Percentiles rank a stretch among this genome's conserved stretches.
Evolutionary conservation across 2,113 vertebrate genomes (phyloP).

Genomic region (Ovis canadensis): DNA sequence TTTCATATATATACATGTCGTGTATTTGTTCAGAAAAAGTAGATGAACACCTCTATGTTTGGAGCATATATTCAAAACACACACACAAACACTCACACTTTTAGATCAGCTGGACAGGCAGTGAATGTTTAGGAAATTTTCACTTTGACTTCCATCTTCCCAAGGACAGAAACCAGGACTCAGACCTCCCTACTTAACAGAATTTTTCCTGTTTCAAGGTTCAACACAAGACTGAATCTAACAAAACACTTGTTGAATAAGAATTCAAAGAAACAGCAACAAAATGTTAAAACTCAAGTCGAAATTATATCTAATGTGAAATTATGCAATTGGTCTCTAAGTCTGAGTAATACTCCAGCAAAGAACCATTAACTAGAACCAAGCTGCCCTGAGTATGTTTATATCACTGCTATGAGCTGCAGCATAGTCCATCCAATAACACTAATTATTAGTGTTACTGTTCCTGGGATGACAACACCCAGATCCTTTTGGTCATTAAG

Average conservation of each 20-base stretch:
- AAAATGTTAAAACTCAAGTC: background rate
- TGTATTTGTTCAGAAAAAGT: background rate
- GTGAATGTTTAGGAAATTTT: rapidly evolving
- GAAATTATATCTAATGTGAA: background rate
- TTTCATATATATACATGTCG: rapidly evolving
- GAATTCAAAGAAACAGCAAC: background rate
- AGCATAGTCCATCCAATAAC: rapidly evolving
- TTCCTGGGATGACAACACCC: rapidly evolving
- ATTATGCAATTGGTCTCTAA: background rate
- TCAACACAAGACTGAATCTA: background rate
- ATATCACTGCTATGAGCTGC: rapidly evolving
- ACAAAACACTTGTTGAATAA: background rate
- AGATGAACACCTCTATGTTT: background rate
- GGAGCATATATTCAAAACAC: background rate
- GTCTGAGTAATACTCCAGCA: background rate
- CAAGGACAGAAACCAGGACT: no score
- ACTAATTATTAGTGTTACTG: background rate
- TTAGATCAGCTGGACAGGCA: background rate
- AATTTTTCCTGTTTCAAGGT: background rate
- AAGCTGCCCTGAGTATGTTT: rapidly evolving
- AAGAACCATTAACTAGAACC: background rate
- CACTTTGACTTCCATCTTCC: background rate
- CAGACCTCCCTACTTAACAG: background rate
- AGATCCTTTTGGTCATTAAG: background rate
- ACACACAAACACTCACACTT: background rate